Evolutionary conservation across 2,888 invertebrate genomes (phyloP), one percentile per base, ranked within the genome.

Genomic region (Xylota sylvarum): DNA sequence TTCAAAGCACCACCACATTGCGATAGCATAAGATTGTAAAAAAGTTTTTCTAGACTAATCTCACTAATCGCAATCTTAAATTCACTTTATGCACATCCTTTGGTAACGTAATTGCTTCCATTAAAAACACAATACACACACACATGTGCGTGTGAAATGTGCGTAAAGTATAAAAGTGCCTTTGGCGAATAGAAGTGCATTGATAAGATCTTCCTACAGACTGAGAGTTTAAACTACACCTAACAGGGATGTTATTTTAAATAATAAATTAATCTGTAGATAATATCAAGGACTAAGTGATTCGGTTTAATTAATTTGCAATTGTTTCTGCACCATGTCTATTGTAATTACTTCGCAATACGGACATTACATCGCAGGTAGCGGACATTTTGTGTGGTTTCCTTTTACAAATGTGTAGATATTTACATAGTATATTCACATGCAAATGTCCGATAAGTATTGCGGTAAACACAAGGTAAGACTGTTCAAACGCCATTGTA

Each of bases 221-320:
- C 43, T 70, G 52, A 10, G 52, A 10, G 19, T n/a, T 17, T 6
- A 40, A 40, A 69, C 30, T 50, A 55, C n/a, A n/a, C n/a, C n/a
- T 27, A 55, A 35, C 17, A 6, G 37, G 23, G 40, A 40, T 55
- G 40, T 12, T 12, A 55, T 69, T 30, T 40, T 5, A 30, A 32
- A 56, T 43, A 32, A 70, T 70, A 32, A n/a, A 70, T 43, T 56
- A 56, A 70, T 70, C 56, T 32, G 17, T 7, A 30, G 17, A 69
- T 40, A 35, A 52, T 52, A 52, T 56, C 52, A 9, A 52, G 14
- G 7, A 52, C 14, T 67, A 52, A 37, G 5, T 52, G 52, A 14
- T 43, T 62, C 43, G 27, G 62, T 12, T 43, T 56, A 70, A 70
- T 70, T 70, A 70, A 70, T 70, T 32, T 30, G 7, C 12, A 14